Percentiles rank a stretch among this genome's conserved stretches.
These are phyloP conservation scores for Ectropis crepuscularia DNA, from an alignment of 2,888 invertebrate genomes.

Conservation along the genomic window DNA sequence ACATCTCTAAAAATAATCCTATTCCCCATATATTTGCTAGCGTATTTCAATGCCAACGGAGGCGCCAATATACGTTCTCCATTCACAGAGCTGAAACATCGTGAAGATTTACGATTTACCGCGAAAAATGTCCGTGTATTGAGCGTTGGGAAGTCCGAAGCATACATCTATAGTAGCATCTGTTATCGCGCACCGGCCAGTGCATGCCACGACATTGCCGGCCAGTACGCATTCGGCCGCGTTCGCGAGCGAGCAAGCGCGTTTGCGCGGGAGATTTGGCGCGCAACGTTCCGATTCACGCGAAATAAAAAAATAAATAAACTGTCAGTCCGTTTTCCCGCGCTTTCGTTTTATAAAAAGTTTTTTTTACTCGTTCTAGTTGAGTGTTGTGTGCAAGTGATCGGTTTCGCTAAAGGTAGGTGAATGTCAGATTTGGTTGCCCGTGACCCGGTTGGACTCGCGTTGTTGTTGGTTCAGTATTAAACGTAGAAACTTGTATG, in stretches of 20 bases:
- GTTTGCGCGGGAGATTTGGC: constrained; percentile 27
- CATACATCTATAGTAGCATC: constrained; percentile 7
- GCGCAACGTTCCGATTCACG: constrained; percentile 18
- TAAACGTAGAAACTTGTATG: too few relatives aligned
- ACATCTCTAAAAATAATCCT: too few relatives aligned
- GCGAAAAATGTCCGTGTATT: constrained; percentile 17
- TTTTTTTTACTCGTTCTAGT: constrained; percentile 12
- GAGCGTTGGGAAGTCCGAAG: constrained; percentile 25
- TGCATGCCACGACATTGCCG: constrained; percentile 7
- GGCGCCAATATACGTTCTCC: too few relatives aligned
- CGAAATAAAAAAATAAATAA: not conserved
- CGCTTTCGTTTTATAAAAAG: constrained; percentile 10
- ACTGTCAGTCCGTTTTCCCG: constrained; percentile 24
- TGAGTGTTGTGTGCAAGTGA: constrained; percentile 31
- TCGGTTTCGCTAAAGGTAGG: constrained; percentile 34
- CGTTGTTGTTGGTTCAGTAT: constrained; percentile 11
- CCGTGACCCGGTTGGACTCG: constrained; percentile 32
- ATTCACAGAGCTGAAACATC: too few relatives aligned
- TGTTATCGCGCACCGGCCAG: constrained; percentile 15
- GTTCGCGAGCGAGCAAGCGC: constrained; percentile 31
- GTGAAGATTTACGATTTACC: constrained; percentile 11
- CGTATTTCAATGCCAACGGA: too few relatives aligned
- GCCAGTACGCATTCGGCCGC: constrained; percentile 38
- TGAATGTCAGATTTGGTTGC: constrained; percentile 33
- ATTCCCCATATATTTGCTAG: too few relatives aligned